phyloP scores from a whole-genome alignment of 2,888 invertebrate species.

The Heliconius hortense region DNA sequence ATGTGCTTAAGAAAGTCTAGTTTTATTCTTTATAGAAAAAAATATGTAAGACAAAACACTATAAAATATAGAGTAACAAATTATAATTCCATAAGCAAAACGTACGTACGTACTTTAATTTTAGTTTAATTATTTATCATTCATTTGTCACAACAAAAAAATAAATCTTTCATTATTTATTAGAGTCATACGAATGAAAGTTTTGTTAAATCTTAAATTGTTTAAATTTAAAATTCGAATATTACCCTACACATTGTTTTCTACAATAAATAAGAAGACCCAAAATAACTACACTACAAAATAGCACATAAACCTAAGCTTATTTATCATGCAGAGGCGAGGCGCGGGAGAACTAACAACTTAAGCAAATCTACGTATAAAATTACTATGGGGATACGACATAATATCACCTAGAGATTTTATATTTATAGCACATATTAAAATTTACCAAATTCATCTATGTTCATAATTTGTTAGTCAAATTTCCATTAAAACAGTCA shows the following conservation, averaged over 20 bases:
- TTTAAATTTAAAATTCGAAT: background rate
- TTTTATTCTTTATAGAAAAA: background rate
- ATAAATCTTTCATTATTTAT: too few relatives aligned
- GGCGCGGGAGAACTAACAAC: slow-evolving; percentile 37
- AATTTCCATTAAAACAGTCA: too few relatives aligned
- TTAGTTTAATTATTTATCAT: too few relatives aligned
- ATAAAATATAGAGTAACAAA: background rate
- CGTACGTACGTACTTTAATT: too few relatives aligned
- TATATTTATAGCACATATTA: background rate
- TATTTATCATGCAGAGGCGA: slow-evolving; percentile 44
- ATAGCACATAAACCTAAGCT: slow-evolving; percentile 45
- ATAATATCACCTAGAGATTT: background rate
- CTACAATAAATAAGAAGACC: background rate
- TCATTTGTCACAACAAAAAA: too few relatives aligned
- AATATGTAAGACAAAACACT: background rate
- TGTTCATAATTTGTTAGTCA: too few relatives aligned
- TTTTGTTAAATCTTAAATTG: too few relatives aligned
- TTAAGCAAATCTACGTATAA: slow-evolving; percentile 27
- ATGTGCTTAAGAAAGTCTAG: background rate
- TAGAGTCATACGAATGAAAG: too few relatives aligned
- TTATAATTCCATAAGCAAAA: background rate
- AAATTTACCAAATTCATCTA: background rate
- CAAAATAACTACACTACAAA: background rate
- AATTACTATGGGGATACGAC: background rate
- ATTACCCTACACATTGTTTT: slow-evolving; percentile 22